Evolutionary conservation across 92 coral and sea anemone genomes (phyloP).

Genomic region (Scolanthus callimorphus): DNA sequence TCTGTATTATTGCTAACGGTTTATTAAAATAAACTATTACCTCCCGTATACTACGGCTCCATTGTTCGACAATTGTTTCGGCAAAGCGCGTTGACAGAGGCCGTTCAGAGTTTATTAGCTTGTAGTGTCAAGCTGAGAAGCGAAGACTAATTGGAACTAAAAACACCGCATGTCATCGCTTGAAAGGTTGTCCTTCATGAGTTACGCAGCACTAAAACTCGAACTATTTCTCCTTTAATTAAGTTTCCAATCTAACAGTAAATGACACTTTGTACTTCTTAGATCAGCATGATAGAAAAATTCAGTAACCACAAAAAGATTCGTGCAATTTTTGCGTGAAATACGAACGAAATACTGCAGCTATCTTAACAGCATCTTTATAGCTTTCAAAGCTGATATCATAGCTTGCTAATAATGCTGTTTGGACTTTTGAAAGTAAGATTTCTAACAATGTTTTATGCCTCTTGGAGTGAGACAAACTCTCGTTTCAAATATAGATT

Average conservation of each 20-base stretch:
- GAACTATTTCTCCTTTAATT: not conserved
- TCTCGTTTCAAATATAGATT: too few species aligned
- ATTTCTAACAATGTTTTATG: too few species aligned
- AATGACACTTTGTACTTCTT: not conserved
- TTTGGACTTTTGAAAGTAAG: too few species aligned
- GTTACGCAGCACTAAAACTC: not conserved
- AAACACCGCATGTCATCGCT: constrained; percentile 58
- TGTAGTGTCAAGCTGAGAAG: constrained; percentile 69
- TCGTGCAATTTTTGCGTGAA: too few species aligned
- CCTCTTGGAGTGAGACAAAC: too few species aligned
- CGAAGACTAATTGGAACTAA: constrained; percentile 44
- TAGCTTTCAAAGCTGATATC: too few species aligned
- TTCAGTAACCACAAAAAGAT: too few species aligned
- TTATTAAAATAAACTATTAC: constrained; percentile 73
- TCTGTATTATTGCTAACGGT: constrained; percentile 68
- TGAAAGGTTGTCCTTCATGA: not conserved
- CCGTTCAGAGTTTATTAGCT: constrained; percentile 53
- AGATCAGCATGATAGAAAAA: too few species aligned
- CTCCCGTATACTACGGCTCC: constrained; percentile 38
- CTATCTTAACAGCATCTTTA: too few species aligned
- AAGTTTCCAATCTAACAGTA: too few species aligned
- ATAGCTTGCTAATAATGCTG: too few species aligned
- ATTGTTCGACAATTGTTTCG: not conserved
- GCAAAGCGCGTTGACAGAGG: not conserved
- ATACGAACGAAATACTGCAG: too few species aligned